These are phyloP conservation scores for Phylloscopus trochilus DNA, from an alignment of 2,113 vertebrate genomes.

Conservation along the genomic window DNA sequence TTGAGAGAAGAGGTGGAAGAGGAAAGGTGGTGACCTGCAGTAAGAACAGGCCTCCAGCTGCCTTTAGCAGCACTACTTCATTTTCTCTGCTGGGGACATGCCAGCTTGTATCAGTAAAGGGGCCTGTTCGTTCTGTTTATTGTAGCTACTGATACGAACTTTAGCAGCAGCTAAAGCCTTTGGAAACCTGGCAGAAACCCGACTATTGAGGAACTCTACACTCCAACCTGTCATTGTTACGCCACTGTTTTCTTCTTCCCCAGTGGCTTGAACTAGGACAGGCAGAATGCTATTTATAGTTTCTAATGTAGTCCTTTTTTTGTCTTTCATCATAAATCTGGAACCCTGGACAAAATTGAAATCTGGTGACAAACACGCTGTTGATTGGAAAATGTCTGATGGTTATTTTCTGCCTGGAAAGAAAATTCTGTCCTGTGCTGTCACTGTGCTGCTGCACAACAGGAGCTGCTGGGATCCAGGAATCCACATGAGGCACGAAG, in stretches of 20 bases:
- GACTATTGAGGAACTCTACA: conserved; percentile 31
- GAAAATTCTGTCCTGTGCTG: background rate
- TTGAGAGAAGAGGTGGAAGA: background rate
- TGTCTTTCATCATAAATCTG: conserved; percentile 45
- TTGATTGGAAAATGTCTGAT: background rate
- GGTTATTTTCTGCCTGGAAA: background rate
- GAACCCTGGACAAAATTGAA: conserved; percentile 17
- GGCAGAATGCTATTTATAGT: conserved; percentile 53
- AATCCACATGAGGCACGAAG: background rate
- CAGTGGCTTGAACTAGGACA: conserved; percentile 65
- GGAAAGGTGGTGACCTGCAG: background rate
- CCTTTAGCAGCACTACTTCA: background rate
- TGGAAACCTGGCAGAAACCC: conserved; percentile 1
- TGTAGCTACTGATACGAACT: background rate
- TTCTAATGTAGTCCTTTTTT: conserved; percentile 40
- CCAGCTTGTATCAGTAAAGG: background rate
- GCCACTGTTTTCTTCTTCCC: conserved; percentile 7
- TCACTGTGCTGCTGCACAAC: background rate
- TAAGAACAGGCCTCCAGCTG: background rate
- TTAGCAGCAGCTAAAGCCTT: background rate
- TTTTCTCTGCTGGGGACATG: background rate
- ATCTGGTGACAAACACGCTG: background rate
- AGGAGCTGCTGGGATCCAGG: background rate
- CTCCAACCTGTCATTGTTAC: background rate
- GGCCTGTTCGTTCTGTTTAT: background rate